Evolutionary conservation across 2,113 vertebrate species (phyloP), one percentile per base, ranked within the genome.

Genomic region (Mobula birostris): DNA sequence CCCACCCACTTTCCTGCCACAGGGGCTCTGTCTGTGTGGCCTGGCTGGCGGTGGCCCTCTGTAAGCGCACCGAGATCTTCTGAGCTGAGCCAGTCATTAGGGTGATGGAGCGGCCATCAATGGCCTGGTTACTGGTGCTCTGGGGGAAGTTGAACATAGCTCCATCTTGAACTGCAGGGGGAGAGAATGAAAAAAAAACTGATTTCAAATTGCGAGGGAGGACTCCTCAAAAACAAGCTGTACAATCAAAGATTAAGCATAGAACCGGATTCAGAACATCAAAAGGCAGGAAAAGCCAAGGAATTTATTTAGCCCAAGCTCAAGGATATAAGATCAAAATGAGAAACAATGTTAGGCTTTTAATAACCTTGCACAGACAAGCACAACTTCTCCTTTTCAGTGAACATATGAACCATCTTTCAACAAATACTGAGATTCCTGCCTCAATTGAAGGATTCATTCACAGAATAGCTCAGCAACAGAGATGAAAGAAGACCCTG

Each of bases 11-110:
- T n/a, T 99, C 97, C 0, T 98, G 96, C 98, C 98, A 99, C 79
- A 98, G 96, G 0, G 98, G 98, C 66, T 99, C 98, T 0, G 98
- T 99, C 96, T 99, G 99, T 0, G 98, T 99, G 95, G 98, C 98
- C 96, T 99, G 98, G 96, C 98, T 99, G 83, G 97, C 97, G 85
- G 99, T 99, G 5, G 98, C 97, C 66, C 98, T 96, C 96, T 99
- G 98, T 32, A 99, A 96, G 94, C 98, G 96, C 94, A 99, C 98
- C 0, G 98, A 99, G 96, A 99, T 99, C 95, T 98, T 98, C 94
- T 97, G 97, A 0, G 98, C 98, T 11, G 98, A 98, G 80, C 99
- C 98, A 0, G 98, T 99, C 94, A 99, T 97, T 27, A 99, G 97
- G 0, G 98, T 99, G 96, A 99, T 99, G 94, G 98, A 98, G 96